Conservation (phyloP, 2,113 vertebrate genomes). For the Blennius ocellaris region DNA sequence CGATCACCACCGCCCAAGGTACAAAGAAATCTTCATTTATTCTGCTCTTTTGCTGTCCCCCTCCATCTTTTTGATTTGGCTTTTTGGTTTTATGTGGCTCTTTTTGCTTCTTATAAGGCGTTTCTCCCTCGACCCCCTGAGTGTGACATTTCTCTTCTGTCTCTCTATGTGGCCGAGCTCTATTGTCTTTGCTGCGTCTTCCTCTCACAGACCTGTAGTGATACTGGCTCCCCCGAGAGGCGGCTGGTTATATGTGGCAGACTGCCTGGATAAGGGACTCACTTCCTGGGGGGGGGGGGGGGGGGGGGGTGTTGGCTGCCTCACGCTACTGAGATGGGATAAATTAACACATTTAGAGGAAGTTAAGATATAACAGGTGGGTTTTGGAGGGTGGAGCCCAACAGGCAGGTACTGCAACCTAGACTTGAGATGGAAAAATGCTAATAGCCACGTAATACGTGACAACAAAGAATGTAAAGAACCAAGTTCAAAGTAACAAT, state of each 20-base stretch:
- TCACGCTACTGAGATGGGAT: conserved; percentile 1
- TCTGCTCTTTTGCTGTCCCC: conserved; percentile 35
- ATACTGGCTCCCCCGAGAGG: conserved; percentile 40
- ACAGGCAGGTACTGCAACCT: conserved; percentile 6
- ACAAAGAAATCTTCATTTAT: conserved; percentile 64
- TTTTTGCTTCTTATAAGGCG: conserved; percentile 40
- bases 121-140: conserved; percentile 30
- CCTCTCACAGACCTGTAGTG: conserved; percentile 32
- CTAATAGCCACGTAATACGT: not conserved
- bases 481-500: conserved; percentile 32
- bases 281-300: conserved; percentile 19
- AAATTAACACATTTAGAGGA: conserved; percentile 3
- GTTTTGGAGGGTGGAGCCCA: not conserved
- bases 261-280: conserved; percentile 42
- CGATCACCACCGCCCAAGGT: conserved; percentile 59
- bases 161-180: not conserved
- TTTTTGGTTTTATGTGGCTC: conserved; percentile 54
- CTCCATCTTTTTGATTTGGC: conserved; percentile 47
- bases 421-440: conserved; percentile 18
- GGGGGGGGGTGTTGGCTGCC: not conserved
- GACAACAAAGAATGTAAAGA: not conserved
- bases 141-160: conserved; percentile 35
- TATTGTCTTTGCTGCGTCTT: conserved; percentile 26
- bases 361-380: not conserved
- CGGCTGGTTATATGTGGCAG: conserved; percentile 38